phyloP scores from a whole-genome alignment of 64 coral and sea anemone genomes.

The Catalaphyllia jardinei region DNA sequence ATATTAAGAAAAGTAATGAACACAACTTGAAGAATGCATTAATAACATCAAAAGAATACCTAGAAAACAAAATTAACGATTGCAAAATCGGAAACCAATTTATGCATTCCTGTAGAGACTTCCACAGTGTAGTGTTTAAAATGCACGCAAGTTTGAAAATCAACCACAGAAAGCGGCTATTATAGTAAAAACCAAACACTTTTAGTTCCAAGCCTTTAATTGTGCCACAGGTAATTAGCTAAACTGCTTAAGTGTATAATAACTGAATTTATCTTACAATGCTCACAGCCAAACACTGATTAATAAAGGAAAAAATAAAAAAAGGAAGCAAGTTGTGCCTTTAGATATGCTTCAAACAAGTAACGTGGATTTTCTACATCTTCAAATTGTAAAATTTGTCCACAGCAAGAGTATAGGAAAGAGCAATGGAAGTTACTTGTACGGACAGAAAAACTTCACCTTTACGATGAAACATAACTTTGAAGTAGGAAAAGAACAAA shows the following conservation, averaged over 20 bases:
- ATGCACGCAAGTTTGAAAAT: not conserved
- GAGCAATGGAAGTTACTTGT: not conserved
- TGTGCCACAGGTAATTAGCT: not conserved
- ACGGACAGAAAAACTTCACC: not conserved
- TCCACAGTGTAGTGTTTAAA: not conserved
- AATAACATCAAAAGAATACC: not conserved
- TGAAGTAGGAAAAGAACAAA: not conserved
- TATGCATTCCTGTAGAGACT: not conserved
- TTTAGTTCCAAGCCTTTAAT: slow-evolving; percentile 5
- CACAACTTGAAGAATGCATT: slow-evolving; percentile 12
- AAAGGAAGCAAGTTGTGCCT: not conserved
- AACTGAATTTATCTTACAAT: slow-evolving; percentile 5
- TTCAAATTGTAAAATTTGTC: not conserved
- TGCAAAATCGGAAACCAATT: not conserved
- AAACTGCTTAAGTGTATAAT: not conserved
- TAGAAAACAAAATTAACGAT: not conserved
- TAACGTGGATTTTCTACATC: not conserved
- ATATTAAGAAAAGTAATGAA: not conserved
- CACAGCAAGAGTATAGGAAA: not conserved
- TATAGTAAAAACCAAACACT: not conserved
- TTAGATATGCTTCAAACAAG: not conserved
- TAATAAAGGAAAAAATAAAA: not conserved
- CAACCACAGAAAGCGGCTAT: not conserved
- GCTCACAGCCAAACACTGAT: not conserved
- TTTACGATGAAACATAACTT: not conserved